Conservation (phyloP, 2,113 vertebrate genomes). For the Eidolon helvum region DNA sequence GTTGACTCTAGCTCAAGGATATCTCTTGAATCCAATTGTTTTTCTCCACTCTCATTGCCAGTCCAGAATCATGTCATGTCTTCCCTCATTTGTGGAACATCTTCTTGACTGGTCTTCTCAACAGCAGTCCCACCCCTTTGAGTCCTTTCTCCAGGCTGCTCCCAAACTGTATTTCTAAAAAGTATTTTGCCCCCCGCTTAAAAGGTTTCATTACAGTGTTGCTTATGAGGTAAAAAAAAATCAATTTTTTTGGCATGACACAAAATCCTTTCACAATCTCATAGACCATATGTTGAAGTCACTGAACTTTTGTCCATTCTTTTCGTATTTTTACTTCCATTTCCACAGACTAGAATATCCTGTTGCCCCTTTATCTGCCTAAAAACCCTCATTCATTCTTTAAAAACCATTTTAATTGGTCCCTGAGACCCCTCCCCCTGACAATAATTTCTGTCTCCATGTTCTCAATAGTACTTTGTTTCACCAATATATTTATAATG, state of each 20-base stretch:
- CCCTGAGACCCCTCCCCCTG: not conserved
- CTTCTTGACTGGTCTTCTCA: not conserved
- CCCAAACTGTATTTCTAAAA: not conserved
- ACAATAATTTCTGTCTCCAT: not conserved
- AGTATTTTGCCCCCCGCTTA: not conserved
- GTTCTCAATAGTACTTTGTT: not conserved
- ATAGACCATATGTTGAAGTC: not conserved
- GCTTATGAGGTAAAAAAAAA: not conserved
- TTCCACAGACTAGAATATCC: not conserved
- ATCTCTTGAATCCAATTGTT: not conserved
- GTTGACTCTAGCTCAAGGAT: not conserved
- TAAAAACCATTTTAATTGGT: not conserved
- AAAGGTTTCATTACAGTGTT: not conserved
- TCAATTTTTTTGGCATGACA: not conserved
- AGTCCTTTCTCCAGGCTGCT: not conserved
- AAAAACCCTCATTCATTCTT: conserved; percentile 13
- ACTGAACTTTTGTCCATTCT: not conserved
- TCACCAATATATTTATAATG: not conserved
- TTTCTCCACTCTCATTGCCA: not conserved
- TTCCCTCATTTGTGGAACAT: not conserved
- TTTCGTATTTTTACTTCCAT: not conserved
- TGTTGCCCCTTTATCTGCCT: not conserved
- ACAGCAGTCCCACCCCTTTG: not conserved
- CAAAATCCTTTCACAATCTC: not conserved
- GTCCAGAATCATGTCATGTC: not conserved